Evolutionary conservation across 53 echinoderm and acorn worm species (phyloP).

Genomic region (Echinarachnius parma): DNA sequence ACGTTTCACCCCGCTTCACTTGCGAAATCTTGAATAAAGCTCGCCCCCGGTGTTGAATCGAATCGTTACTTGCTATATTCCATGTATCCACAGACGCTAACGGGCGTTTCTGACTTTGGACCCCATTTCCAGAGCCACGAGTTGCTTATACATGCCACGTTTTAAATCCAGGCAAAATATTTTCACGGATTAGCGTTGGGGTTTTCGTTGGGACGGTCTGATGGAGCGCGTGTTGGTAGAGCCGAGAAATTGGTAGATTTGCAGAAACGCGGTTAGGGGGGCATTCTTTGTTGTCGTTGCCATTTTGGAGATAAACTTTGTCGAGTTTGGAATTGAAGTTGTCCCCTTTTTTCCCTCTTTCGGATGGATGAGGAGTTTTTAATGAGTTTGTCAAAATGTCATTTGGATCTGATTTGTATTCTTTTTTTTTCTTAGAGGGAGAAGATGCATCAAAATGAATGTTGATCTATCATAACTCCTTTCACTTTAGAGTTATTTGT

Average conservation of each 20-base stretch:
- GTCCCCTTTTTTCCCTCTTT: too few relatives aligned
- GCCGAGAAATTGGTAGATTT: conserved; percentile 46
- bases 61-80: conserved; percentile 25
- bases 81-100: conserved; percentile 24
- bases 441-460: too few relatives aligned
- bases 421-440: too few relatives aligned
- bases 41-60: conserved; percentile 14
- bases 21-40: conserved; percentile 15
- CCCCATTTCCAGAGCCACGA: too few relatives aligned
- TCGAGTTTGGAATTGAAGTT: too few relatives aligned
- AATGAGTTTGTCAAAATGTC: conserved; percentile 28
- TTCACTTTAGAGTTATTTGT: too few relatives aligned
- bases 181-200: conserved; percentile 25
- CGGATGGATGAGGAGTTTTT: neutral
- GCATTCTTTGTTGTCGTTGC: too few relatives aligned
- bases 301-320: too few relatives aligned
- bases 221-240: conserved; percentile 21
- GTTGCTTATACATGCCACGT: too few relatives aligned
- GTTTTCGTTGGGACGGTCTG: conserved; percentile 12
- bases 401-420: too few relatives aligned
- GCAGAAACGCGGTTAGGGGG: conserved; percentile 9
- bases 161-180: conserved; percentile 26
- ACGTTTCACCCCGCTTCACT: conserved; percentile 12
- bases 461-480: too few relatives aligned
- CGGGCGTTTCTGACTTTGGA: conserved; percentile 21